phyloP scores from a whole-genome alignment of 1,140 invertebrate genomes.

The Bombus waltoni region DNA sequence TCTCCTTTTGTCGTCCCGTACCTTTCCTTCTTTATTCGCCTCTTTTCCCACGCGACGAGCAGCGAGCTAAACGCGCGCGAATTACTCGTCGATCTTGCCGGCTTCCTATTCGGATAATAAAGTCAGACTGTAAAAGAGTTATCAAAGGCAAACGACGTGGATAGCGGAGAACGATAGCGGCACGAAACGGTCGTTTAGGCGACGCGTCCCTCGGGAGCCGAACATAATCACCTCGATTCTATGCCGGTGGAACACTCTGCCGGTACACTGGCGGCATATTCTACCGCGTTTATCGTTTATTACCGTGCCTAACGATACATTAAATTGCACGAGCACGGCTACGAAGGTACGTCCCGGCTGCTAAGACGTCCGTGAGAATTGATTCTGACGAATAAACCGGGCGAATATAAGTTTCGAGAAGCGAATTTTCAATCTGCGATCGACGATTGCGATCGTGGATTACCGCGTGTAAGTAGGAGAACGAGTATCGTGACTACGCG shows the following conservation, averaged over 20 bases:
- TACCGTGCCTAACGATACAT: slow-evolving; percentile 31
- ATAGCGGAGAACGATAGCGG: background rate
- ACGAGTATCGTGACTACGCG: too few species aligned
- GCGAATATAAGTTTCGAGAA: background rate
- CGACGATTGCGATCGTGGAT: too few species aligned
- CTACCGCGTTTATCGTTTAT: slow-evolving; percentile 32
- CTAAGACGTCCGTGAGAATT: background rate
- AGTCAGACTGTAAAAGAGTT: slow-evolving; percentile 33
- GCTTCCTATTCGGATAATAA: background rate
- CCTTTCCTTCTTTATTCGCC: background rate
- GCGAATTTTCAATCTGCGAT: background rate
- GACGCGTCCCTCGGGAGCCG: slow-evolving; percentile 21
- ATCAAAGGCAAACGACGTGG: slow-evolving; percentile 20
- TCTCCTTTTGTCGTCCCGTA: background rate
- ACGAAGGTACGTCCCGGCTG: background rate
- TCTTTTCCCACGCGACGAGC: background rate
- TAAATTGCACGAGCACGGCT: background rate
- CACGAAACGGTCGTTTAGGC: slow-evolving; percentile 20
- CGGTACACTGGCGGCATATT: slow-evolving; percentile 23
- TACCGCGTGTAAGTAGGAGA: too few species aligned
- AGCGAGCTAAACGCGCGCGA: background rate
- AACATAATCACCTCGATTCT: slow-evolving; percentile 24
- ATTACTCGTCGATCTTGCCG: background rate
- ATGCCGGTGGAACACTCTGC: background rate
- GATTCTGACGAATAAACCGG: background rate